phyloP scores from a whole-genome alignment of 1,140 invertebrate species.

The Linepithema humile region DNA sequence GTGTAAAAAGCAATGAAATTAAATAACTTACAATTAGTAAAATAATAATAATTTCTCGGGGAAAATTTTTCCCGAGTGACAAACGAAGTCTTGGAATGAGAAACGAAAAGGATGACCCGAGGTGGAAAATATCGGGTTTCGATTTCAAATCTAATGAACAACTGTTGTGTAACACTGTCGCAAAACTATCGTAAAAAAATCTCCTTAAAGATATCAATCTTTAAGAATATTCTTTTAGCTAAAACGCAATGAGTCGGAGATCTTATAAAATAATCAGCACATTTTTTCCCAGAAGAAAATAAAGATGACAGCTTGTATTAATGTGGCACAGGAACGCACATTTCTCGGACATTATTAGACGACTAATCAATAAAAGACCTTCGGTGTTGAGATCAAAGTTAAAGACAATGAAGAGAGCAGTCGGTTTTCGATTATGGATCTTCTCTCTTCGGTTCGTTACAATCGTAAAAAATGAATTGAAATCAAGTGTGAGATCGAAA shows the following conservation, averaged over 20 bases:
- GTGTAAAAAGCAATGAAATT: not conserved
- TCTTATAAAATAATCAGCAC: not conserved
- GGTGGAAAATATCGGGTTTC: not conserved
- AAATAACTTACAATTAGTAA: constrained; percentile 7
- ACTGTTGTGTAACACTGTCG: not conserved
- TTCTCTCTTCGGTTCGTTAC: not conserved
- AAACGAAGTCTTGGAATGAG: constrained; percentile 2
- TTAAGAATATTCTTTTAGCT: not conserved
- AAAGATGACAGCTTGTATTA: not conserved
- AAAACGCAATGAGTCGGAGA: not conserved
- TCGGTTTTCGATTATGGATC: not conserved
- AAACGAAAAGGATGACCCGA: not conserved
- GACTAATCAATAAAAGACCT: not conserved
- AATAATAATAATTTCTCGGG: not conserved
- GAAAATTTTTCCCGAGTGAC: not conserved
- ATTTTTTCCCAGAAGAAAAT: not conserved
- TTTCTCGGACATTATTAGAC: not conserved
- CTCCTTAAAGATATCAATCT: not conserved
- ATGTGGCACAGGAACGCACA: not conserved
- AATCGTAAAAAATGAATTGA: not conserved
- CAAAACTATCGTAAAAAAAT: not conserved
- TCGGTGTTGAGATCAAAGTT: not conserved
- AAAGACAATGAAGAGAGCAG: not conserved
- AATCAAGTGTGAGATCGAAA: not conserved
- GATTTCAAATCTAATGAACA: not conserved